Base-by-base conservation (phyloP, 2,888 invertebrate species). In the Trissolcus japonicus region DNA sequence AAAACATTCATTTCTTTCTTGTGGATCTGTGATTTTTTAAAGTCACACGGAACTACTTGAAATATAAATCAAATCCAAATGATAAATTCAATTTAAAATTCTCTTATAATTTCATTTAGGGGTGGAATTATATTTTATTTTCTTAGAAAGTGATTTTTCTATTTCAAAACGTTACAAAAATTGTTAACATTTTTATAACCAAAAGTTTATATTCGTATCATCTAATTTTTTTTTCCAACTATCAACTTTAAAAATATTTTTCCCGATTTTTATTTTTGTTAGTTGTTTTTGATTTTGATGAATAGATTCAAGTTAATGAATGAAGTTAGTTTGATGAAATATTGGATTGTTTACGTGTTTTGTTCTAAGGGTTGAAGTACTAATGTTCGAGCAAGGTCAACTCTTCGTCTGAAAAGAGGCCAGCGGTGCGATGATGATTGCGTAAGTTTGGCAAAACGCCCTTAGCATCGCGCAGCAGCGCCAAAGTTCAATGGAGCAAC, bases 401-500 rank as follows among this genome's bases (percentile, higher is more conserved):
- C 76, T 79, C 76, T 78, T 81, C 67, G 65, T 74, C 79, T 75
- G 78, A 82, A 87, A 87, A 79, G 85, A 86, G 88, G 88, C 88
- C 85, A 86, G 79, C 84, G 79, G 83, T 84, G 83, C 85, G 35
- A 9, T 9, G 81, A 76, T 81, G 78, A 80, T 88, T 88, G 85
- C 87, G 86, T 86, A 88, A 88, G 81, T 79, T 83, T 88, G 88
- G 88, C 88, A 79, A 71, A 57, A 46, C 65, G 85, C 88, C 88
- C 87, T 82, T 76, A 77, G 78, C 82, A 80, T 79, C 81, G 78
- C 81, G 80, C 73, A n/a, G 79, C 78, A 82, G 81, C 86, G 87
- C 86, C 87, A 88, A 87, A 85, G 88, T 88, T 89, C 88, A 89
- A 88, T 88, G 88, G 85, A 88, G 88, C 87, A 89, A 85, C 86